Percentiles rank a stretch among this genome's conserved stretches.
Evolutionary conservation across 37 sponge, comb jelly and placozoan species (phyloP).

Genomic region (Amphimedon queenslandica): DNA sequence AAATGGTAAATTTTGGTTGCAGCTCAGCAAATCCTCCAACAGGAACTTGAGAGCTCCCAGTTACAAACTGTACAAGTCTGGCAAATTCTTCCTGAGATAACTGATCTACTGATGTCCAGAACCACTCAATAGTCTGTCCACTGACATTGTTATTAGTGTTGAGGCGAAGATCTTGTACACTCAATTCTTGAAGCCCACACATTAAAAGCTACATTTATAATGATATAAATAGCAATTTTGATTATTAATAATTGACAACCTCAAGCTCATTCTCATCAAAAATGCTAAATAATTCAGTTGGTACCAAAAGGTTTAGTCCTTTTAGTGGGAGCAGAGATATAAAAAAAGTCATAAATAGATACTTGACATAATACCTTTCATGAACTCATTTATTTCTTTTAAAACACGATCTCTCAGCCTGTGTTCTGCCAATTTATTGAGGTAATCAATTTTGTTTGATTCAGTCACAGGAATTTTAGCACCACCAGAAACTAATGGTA

Average conservation of each 20-base stretch:
- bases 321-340: slow-evolving; percentile 1
- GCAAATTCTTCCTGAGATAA: slow-evolving; percentile 88
- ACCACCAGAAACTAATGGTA: slow-evolving; percentile 76
- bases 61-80: slow-evolving; percentile 76
- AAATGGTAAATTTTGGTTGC: slow-evolving; percentile 54
- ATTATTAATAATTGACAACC: too few relatives aligned
- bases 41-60: slow-evolving; percentile 86
- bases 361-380: slow-evolving; percentile 68
- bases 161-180: slow-evolving; percentile 53
- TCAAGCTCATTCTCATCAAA: slow-evolving; percentile 98
- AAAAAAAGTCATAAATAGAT: neutral
- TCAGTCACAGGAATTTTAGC: slow-evolving; percentile 77
- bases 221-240: too few relatives aligned
- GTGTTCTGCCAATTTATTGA: slow-evolving; percentile 75
- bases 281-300: slow-evolving; percentile 70
- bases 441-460: slow-evolving; percentile 80
- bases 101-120: slow-evolving; percentile 69
- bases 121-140: slow-evolving; percentile 56
- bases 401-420: slow-evolving; percentile 55
- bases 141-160: slow-evolving; percentile 24
- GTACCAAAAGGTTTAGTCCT: slow-evolving; percentile 83
- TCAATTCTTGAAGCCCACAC: slow-evolving; percentile 73
- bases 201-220: slow-evolving; percentile 90
- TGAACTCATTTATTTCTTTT: slow-evolving; percentile 69
- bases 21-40: slow-evolving; percentile 84